phyloP scores from a whole-genome alignment of 2,888 invertebrate species.

The Ornithoptera priamus region DNA sequence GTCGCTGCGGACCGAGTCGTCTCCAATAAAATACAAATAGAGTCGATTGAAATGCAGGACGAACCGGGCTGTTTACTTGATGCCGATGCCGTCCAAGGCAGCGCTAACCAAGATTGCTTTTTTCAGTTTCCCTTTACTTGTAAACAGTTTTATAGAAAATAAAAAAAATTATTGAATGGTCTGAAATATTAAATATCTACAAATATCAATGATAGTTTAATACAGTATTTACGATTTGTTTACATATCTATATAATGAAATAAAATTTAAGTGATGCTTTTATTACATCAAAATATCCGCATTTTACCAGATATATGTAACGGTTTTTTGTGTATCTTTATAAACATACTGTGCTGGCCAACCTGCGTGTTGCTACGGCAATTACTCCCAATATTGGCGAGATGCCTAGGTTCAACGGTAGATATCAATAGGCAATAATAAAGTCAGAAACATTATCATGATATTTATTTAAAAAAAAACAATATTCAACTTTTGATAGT shows the following conservation, averaged over 20 bases:
- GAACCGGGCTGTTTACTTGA: constrained; percentile 68
- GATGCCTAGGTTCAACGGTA: too few relatives aligned
- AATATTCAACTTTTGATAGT: too few relatives aligned
- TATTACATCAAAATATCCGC: background rate
- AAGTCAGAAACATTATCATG: too few relatives aligned
- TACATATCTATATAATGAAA: background rate
- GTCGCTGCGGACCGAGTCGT: constrained; percentile 52
- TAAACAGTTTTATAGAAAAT: constrained; percentile 65
- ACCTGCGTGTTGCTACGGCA: too few relatives aligned
- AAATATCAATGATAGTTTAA: too few relatives aligned
- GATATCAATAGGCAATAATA: too few relatives aligned
- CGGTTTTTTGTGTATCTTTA: too few relatives aligned
- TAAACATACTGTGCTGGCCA: too few relatives aligned
- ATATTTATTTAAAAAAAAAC: too few relatives aligned
- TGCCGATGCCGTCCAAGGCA: constrained; percentile 56
- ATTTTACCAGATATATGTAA: too few relatives aligned
- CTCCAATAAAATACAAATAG: constrained; percentile 76
- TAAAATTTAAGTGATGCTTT: background rate
- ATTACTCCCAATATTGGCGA: too few relatives aligned
- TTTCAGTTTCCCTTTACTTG: constrained; percentile 66
- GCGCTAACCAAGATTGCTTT: constrained; percentile 74
- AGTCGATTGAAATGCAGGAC: constrained; percentile 76
- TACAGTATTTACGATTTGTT: too few relatives aligned
- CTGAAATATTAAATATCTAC: constrained; percentile 14
- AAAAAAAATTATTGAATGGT: constrained; percentile 42